These are phyloP conservation scores for Danio choprae DNA, from an alignment of 2,797 vertebrate species.

Conservation along the genomic window DNA sequence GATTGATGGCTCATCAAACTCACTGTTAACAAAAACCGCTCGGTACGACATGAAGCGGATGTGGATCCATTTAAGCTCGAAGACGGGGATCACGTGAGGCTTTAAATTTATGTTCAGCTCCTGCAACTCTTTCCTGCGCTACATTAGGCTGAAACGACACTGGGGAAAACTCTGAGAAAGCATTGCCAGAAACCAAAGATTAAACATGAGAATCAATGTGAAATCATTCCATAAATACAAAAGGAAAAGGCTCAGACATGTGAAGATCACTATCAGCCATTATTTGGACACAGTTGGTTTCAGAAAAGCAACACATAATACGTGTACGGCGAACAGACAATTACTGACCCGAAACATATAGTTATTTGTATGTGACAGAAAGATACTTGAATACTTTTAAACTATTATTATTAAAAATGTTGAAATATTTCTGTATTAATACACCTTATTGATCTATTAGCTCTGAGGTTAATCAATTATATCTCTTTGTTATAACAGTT, in stretches of 20 bases:
- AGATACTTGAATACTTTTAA: too few relatives aligned
- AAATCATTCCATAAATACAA: slow-evolving; percentile 14
- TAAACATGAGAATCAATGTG: neutral
- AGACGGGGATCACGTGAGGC: slow-evolving; percentile 16
- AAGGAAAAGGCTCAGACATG: slow-evolving; percentile 8
- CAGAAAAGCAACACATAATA: slow-evolving; percentile 16
- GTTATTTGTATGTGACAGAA: too few relatives aligned
- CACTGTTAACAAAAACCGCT: slow-evolving; percentile 22
- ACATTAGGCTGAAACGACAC: slow-evolving; percentile 28
- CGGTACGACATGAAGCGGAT: slow-evolving; percentile 35
- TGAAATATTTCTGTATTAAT: too few relatives aligned
- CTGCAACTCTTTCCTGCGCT: slow-evolving; percentile 38
- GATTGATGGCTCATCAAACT: slow-evolving; percentile 18
- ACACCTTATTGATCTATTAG: too few relatives aligned
- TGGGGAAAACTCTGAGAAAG: neutral
- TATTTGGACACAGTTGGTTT: slow-evolving; percentile 38
- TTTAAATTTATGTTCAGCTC: slow-evolving; percentile 38
- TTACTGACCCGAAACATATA: too few relatives aligned
- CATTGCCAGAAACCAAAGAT: neutral
- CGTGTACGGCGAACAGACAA: too few relatives aligned
- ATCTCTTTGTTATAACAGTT: too few relatives aligned
- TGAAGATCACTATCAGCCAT: slow-evolving; percentile 33
- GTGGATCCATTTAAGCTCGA: slow-evolving; percentile 13
- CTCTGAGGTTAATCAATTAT: too few relatives aligned
- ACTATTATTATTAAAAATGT: too few relatives aligned